A percentile compares a stretch with the other conserved stretches of the same genome.
These are phyloP conservation scores for Catocala nupta DNA, from an alignment of 2,888 invertebrate species.

Conservation along the genomic window DNA sequence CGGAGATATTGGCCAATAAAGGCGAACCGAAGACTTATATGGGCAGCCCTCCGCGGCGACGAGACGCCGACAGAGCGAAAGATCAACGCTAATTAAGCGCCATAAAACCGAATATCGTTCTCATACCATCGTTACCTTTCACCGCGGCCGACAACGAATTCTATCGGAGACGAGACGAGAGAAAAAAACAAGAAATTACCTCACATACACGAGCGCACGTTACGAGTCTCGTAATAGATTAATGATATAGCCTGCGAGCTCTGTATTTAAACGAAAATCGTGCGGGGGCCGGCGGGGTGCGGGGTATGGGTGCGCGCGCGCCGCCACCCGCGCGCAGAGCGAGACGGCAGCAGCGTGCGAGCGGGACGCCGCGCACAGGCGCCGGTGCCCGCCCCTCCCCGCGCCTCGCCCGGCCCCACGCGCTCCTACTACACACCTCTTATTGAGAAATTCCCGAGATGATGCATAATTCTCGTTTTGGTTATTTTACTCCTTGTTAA, in stretches of 20 bases:
- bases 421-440: constrained; percentile 69
- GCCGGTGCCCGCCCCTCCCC: constrained; percentile 54
- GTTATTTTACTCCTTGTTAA: constrained; percentile 85
- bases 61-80: constrained; percentile 74
- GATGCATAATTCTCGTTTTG: constrained; percentile 84
- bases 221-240: constrained; percentile 81
- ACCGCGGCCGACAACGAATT: constrained; percentile 71
- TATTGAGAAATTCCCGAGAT: constrained; percentile 86
- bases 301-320: constrained; percentile 64
- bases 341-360: constrained; percentile 64
- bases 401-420: constrained; percentile 73
- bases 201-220: constrained; percentile 74
- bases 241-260: constrained; percentile 82
- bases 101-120: constrained; percentile 83
- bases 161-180: constrained; percentile 62
- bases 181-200: constrained; percentile 70
- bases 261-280: constrained; percentile 75
- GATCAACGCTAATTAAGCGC: constrained; percentile 82
- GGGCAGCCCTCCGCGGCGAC: constrained; percentile 60
- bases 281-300: constrained; percentile 57
- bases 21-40: constrained; percentile 69
- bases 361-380: constrained; percentile 60
- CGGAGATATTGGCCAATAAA: constrained; percentile 75
- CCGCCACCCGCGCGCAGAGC: constrained; percentile 59
- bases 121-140: constrained; percentile 78